Conservation (phyloP, 2,888 invertebrate species). For the Netelia fuscicornis region DNA sequence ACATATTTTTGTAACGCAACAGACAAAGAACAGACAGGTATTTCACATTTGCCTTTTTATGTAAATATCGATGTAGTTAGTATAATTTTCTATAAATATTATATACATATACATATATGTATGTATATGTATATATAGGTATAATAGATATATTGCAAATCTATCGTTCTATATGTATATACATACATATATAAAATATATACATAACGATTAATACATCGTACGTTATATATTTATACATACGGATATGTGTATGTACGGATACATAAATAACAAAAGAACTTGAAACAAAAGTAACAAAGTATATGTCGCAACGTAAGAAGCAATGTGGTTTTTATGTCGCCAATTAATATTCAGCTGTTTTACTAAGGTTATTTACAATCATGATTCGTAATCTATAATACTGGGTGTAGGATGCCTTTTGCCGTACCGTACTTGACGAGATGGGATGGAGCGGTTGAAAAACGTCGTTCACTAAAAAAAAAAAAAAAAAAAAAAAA, state of each 20-base stretch:
- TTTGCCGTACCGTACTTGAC: slow-evolving; percentile 80
- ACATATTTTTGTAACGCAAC: slow-evolving; percentile 82
- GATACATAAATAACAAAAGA: slow-evolving; percentile 59
- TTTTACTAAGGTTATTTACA: slow-evolving; percentile 73
- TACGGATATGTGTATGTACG: slow-evolving; percentile 57
- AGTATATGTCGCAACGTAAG: slow-evolving; percentile 74
- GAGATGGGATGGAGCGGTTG: slow-evolving; percentile 77
- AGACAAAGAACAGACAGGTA: slow-evolving; percentile 80
- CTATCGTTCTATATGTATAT: slow-evolving; percentile 62
- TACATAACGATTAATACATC: slow-evolving; percentile 34
- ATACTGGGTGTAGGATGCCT: slow-evolving; percentile 82
- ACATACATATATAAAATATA: slow-evolving; percentile 66
- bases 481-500: slow-evolving; percentile 20
- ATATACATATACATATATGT: slow-evolving; percentile 62
- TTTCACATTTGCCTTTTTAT: slow-evolving; percentile 85
- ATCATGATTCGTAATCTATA: slow-evolving; percentile 76
- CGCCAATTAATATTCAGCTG: slow-evolving; percentile 63
- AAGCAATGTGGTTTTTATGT: slow-evolving; percentile 72
- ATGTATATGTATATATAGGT: slow-evolving; percentile 66
- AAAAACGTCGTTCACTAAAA: slow-evolving; percentile 65
- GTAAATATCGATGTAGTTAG: slow-evolving; percentile 84
- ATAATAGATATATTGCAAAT: slow-evolving; percentile 24
- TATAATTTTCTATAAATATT: slow-evolving; percentile 83
- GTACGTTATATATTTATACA: slow-evolving; percentile 50
- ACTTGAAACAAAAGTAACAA: slow-evolving; percentile 70